Base-by-base conservation (phyloP, 2,113 vertebrate genomes). In the Lucifuga dentata region DNA sequence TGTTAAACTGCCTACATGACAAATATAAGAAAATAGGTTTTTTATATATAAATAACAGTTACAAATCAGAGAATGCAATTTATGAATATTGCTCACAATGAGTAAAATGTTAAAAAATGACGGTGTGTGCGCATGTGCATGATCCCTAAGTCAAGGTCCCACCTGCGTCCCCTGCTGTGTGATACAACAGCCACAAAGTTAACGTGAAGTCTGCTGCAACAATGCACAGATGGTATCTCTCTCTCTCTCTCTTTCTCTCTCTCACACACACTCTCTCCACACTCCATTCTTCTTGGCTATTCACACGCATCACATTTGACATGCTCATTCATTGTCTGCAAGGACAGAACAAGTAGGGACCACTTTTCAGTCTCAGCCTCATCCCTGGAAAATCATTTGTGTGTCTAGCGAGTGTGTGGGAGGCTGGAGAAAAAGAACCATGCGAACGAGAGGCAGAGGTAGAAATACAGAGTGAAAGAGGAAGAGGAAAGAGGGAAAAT, bases 181-280 rank as follows among this genome's bases (percentile, higher is more conserved):
- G 55, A 69, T n/a, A 59, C 52, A 60, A 46, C 66, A 64, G 51
- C 20, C 38, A 57, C 68, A 52, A 68, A 59, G 68, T 44, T 64
- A 53, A 51, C 36, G 73, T 88, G 78, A 81, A 78, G 80, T 86
- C 81, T 79, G 76, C 68, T 83, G 73, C 72, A 83, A 79, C 52
- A 80, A 78, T 57, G 65, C 80, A 78, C 90, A 91, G 85, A 89
- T 91, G 88, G 82, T 80, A 68, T 81, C 83, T 72, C 67, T 58
- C 49, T 41, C 45, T 29, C 32, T 70, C 21, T 21, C 39, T 19
- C n/a, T 11, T 43, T 58, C 51, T 57, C 33, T 58, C 40, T n/a
- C 44, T n/a, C 16, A 11, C 23, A 41, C 44, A 24, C 26, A 57
- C 61, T 45, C 40, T 23, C 6, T 51, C n/a, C 68, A 57, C 39